Conservation (phyloP, 2,113 vertebrate species). For the Eolophus roseicapilla region DNA sequence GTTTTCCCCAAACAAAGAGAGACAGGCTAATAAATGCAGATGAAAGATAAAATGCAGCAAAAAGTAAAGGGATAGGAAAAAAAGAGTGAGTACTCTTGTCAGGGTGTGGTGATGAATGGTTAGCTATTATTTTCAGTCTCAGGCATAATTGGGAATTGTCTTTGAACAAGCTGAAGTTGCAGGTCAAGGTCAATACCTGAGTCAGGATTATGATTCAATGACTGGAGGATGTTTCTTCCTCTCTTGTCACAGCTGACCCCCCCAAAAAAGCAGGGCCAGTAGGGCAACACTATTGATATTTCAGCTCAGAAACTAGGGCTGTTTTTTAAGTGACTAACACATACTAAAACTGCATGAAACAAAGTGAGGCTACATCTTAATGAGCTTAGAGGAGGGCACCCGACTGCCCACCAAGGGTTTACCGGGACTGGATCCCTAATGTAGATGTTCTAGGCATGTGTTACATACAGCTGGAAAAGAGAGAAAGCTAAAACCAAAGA, state of each 20-base stretch:
- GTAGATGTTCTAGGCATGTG: too few relatives aligned
- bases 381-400: not conserved
- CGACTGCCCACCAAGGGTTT: not conserved
- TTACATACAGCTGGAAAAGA: not conserved
- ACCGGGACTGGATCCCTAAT: not conserved
- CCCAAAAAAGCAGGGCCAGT: not conserved
- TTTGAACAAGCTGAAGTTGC: not conserved
- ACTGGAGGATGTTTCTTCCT: not conserved
- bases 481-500: not conserved
- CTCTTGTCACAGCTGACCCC: not conserved
- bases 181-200: slow-evolving; percentile 43
- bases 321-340: not conserved
- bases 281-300: not conserved
- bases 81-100: slow-evolving; percentile 28
- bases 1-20: slow-evolving; percentile 44
- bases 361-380: not conserved
- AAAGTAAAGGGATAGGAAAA: slow-evolving; percentile 23
- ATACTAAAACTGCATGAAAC: not conserved
- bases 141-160: not conserved
- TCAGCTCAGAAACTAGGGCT: not conserved
- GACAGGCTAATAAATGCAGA: slow-evolving; percentile 56
- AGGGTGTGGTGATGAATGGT: slow-evolving; percentile 27
- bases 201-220: not conserved
- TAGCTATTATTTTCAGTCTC: slow-evolving; percentile 26
- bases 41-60: slow-evolving; percentile 50